Conservation (phyloP, 2,888 invertebrate species). For the Hypena proboscidalis region DNA sequence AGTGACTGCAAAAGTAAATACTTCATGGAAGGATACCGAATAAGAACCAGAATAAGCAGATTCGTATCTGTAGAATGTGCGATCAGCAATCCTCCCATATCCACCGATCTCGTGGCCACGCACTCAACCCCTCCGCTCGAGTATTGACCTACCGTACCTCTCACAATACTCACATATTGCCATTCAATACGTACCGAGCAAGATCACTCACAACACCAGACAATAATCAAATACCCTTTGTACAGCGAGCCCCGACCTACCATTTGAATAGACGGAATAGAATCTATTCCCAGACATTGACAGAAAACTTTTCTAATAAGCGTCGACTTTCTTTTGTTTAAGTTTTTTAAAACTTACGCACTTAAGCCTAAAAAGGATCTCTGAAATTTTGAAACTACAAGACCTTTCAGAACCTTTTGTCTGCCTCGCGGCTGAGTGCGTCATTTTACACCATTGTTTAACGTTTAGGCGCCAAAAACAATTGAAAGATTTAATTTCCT, state of each 20-base stretch:
- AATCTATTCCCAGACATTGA: slow-evolving; percentile 7
- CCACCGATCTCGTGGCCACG: slow-evolving; percentile 16
- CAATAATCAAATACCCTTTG: slow-evolving; percentile 8
- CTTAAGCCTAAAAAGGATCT: slow-evolving; percentile 29
- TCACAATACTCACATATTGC: slow-evolving; percentile 7
- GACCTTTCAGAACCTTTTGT: slow-evolving; percentile 14
- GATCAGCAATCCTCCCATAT: slow-evolving; percentile 14
- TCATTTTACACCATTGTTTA: slow-evolving; percentile 48
- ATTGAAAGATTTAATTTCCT: slow-evolving; percentile 77
- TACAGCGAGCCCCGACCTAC: slow-evolving; percentile 2
- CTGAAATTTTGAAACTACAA: slow-evolving; percentile 12
- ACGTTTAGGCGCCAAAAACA: slow-evolving; percentile 66
- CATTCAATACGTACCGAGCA: not conserved
- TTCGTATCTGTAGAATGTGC: slow-evolving; percentile 5
- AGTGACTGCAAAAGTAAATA: too few species aligned
- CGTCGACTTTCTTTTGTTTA: slow-evolving; percentile 27
- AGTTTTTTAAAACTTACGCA: slow-evolving; percentile 33
- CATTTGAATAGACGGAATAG: slow-evolving; percentile 8
- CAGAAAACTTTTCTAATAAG: slow-evolving; percentile 41
- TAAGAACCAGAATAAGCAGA: slow-evolving; percentile 9
- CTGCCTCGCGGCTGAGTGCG: slow-evolving; percentile 11
- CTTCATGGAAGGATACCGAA: not conserved
- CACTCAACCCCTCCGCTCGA: slow-evolving; percentile 18
- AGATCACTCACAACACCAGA: slow-evolving; percentile 12
- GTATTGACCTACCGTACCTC: slow-evolving; percentile 19